Evolutionary conservation across 1,140 invertebrate genomes (phyloP).

Genomic region (Drosophila pruinosa): DNA sequence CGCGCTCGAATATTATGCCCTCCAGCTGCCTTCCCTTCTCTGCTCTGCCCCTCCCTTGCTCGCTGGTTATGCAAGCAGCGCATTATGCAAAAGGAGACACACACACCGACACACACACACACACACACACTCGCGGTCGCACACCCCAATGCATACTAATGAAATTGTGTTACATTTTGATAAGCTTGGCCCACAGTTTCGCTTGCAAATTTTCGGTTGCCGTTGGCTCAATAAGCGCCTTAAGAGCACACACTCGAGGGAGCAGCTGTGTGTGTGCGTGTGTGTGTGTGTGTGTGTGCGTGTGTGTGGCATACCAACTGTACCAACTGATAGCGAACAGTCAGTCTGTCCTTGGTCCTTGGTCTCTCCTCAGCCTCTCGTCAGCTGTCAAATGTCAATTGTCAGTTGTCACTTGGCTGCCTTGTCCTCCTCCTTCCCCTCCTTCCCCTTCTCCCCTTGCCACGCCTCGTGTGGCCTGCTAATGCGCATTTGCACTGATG

Average conservation of each 20-base stretch:
- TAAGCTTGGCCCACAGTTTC: conserved; percentile 27
- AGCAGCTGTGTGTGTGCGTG: neutral
- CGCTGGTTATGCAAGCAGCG: conserved; percentile 34
- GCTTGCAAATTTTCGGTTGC: conserved; percentile 26
- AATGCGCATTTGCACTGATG: conserved; percentile 60
- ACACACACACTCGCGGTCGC: neutral
- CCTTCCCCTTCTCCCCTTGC: too few species aligned
- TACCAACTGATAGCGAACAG: conserved; percentile 24
- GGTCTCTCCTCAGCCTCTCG: conserved; percentile 27
- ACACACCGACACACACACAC: conserved; percentile 7
- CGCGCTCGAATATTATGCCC: conserved; percentile 16
- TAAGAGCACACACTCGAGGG: conserved; percentile 2
- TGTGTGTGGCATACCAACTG: conserved; percentile 12
- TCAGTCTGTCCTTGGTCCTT: neutral
- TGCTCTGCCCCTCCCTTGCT: neutral
- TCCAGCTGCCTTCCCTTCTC: neutral
- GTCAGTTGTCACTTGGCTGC: conserved; percentile 67
- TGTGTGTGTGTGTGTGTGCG: neutral
- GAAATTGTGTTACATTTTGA: conserved; percentile 46
- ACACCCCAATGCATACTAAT: conserved; percentile 34
- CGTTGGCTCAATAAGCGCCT: conserved; percentile 38
- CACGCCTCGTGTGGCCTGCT: conserved; percentile 68
- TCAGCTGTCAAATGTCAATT: conserved; percentile 65
- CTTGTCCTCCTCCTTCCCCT: too few species aligned
- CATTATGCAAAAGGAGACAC: conserved; percentile 30